Percentiles rank a stretch among this genome's conserved stretches.
Conservation (phyloP, 2,113 vertebrate genomes). For the Daboia siamensis region DNA sequence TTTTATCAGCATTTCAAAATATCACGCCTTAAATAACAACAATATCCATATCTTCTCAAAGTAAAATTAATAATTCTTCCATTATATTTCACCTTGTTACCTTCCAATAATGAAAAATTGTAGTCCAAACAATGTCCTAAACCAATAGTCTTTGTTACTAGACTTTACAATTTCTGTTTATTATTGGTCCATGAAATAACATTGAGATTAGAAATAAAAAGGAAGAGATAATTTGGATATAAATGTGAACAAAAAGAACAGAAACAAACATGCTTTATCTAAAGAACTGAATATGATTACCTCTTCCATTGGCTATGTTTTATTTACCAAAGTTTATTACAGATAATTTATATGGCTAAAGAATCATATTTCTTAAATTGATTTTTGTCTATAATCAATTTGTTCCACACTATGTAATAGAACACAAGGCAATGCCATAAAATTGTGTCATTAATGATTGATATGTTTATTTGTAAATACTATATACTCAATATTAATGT, state of each 20-base stretch:
- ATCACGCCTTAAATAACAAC: conserved; percentile 39
- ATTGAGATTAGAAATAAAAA: conserved; percentile 44
- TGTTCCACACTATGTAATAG: conserved; percentile 62
- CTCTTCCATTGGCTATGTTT: conserved; percentile 11
- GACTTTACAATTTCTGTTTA: conserved; percentile 56
- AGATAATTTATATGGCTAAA: conserved; percentile 68
- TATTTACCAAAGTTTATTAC: conserved; percentile 65
- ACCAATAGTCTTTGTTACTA: conserved; percentile 51
- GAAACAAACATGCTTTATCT: conserved; percentile 61
- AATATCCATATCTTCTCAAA: conserved; percentile 45
- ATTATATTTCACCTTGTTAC: conserved; percentile 48
- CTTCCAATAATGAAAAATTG: conserved; percentile 47
- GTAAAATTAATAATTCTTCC: conserved; percentile 42
- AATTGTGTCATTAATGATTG: conserved; percentile 70
- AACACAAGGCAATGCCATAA: conserved; percentile 71
- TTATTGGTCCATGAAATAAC: conserved; percentile 47
- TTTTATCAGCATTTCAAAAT: conserved; percentile 14
- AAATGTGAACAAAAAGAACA: conserved; percentile 64
- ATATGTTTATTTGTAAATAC: conserved; percentile 71
- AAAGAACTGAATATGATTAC: conserved; percentile 59
- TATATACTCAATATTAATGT: conserved; percentile 52
- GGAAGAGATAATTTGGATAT: conserved; percentile 64
- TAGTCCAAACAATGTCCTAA: conserved; percentile 34
- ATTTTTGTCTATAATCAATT: conserved; percentile 72
- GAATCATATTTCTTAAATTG: conserved; percentile 68